Evolutionary conservation across 2,888 invertebrate genomes (phyloP), one percentile per base, ranked within the genome.

Genomic region (Apomyelois bistriatella): DNA sequence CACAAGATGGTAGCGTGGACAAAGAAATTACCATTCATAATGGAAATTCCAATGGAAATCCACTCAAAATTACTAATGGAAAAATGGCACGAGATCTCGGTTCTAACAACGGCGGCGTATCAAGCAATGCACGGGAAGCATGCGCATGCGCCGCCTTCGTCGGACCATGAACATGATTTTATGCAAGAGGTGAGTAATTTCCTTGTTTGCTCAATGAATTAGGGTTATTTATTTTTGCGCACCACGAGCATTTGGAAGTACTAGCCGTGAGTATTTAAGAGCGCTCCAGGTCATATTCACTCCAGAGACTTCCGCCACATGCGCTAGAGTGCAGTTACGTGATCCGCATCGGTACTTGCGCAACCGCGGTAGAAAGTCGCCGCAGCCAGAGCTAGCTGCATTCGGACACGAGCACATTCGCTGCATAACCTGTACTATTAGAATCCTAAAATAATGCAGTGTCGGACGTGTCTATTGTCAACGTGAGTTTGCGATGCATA

Each of bases 1-100:
- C 97, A 97, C 91, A 98, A 98, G 91, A 93, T 99, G 91, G 99
- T 99, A 65, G 98, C 98, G 86, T 99, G 99, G 99, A 99, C 99
- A 73, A 98, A 98, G 88, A 94, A 98, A 89, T 91, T 99, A 85
- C 99, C 99, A 55, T 99, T 99, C 90, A 99, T 98, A 85, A 92
- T 95, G 85, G 98, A 99, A 89, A 94, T 99, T 67, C 98, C 99
- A 51, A 97, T 98, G 73, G 97, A 98, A 89, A 96, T 97, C 66
- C 98, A 98, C 86, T 98, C 98, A 60, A 95, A 97, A 90, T 92
- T 99, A 67, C 92, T 99, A 74, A 99, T 98, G 76, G 97, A 98
- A 90, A 98, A 98, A 88, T 99, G 99, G 99, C 98, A 98, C 85
- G 98, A 98, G 91, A 94, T 98, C 72, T 93, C 98, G 73, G 97